A percentile compares a stretch with the other conserved stretches of the same genome.
These are phyloP conservation scores for Ibidorhyncha struthersii DNA, from an alignment of 2,113 vertebrate species.

Conservation along the genomic window DNA sequence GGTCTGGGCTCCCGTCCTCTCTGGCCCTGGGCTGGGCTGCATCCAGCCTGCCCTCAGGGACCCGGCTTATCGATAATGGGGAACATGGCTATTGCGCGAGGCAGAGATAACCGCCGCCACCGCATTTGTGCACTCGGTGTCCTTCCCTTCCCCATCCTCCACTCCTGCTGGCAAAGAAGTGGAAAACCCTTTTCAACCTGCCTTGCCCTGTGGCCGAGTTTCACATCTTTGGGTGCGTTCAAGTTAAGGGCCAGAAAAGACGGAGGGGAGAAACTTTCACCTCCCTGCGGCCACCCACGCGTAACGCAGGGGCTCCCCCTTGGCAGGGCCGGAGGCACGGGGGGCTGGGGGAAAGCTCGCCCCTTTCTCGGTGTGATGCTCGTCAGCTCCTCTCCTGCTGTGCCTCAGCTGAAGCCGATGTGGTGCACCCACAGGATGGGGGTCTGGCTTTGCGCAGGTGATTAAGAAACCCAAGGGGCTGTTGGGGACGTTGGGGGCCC, in stretches of 20 bases:
- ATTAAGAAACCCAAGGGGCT: background rate
- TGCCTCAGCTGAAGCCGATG: accelerated
- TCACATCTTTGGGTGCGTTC: background rate
- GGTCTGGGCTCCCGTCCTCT: background rate
- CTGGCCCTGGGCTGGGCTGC: background rate
- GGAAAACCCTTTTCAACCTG: background rate
- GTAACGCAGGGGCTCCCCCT: background rate
- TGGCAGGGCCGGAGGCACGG: accelerated
- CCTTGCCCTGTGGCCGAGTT: background rate
- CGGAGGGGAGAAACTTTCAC: background rate
- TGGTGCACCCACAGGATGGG: accelerated
- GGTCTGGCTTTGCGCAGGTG: background rate
- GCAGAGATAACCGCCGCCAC: background rate
- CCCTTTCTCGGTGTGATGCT: background rate
- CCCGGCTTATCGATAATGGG: background rate
- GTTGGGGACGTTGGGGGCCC: too few species aligned
- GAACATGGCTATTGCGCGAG: background rate
- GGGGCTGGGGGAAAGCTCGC: background rate
- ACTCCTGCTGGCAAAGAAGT: background rate
- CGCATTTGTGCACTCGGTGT: background rate
- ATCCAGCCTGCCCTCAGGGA: background rate
- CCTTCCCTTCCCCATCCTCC: background rate
- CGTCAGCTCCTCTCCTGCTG: background rate
- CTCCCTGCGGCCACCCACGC: background rate
- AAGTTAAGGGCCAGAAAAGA: background rate